Base-by-base conservation (phyloP, 2,113 vertebrate species). In the human region DNA sequence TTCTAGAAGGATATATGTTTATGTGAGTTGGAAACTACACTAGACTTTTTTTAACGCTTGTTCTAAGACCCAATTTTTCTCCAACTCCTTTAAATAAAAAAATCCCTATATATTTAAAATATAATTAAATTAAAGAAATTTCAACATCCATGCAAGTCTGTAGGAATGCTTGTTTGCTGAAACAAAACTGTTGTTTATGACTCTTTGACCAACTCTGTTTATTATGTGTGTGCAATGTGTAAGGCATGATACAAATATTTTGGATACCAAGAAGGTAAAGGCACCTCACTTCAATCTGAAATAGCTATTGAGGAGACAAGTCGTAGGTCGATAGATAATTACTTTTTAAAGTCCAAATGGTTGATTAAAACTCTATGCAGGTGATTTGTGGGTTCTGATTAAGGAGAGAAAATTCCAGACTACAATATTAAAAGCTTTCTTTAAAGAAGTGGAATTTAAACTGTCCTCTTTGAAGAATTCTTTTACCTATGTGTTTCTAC, bases 41-140 rank as follows among this genome's bases (percentile, higher is more conserved):
- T 35, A 23, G 16, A n/a, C 14, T 13, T 70, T 9, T 84, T 96
- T 94, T 73, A 73, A 95, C 66, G 30, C 57, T 72, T 91, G 59
- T 2, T 45, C 17, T 79, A 85, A 72, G 55, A 89, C 25, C 13
- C 9, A 57, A 6, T 70, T 75, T 89, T 93, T 78, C 85, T 85
- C 66, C 40, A 35, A 68, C 16, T 48, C 27, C 68, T 95, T 93
- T 96, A 82, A 93, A 85, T 86, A 89, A 38, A 38, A 90, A 10
- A 20, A 68, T 50, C 20, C 45, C 11, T 52, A 43, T 40, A 40
- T 81, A 61, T 86, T 96, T 93, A 91, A 85, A 11, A 90, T 55
- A 20, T 30, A 90, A 90, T 52, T 73, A 23, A 92, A 72, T 89
- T 91, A 92, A 96, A 66, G 70, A 72, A 70, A 48, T 85, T 87